Base-by-base conservation (phyloP, 2,797 vertebrate genomes). In the Australoheros facetus region DNA sequence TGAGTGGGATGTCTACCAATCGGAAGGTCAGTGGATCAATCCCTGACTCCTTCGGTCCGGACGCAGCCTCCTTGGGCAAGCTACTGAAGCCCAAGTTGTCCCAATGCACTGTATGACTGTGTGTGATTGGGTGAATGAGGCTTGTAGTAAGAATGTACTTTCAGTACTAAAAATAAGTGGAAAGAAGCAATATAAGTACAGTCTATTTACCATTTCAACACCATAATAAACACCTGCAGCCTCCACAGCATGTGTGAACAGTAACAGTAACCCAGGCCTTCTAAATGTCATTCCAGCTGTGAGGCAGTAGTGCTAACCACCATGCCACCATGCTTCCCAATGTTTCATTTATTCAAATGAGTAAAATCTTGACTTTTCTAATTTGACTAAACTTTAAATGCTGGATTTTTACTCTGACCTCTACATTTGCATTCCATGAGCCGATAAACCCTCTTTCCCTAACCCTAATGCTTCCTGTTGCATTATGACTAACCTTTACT, bases 401-500 rank as follows among this genome's bases (percentile, higher is more conserved):
- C 16, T 73, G 34, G 12, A 37, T 34, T 77, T 19, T 51, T 17
- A 42, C 32, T 14, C 53, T 21, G 10, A 16, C 51, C n/a, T 73
- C 37, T 54, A 7, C 5, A 66, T 77, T 80, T 16, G 6, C 39
- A 56, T 71, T 66, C 75, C 76, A 77, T 51, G 54, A 60, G 58
- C 62, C 75, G n/a, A 70, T 79, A 77, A 78, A 81, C 83, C 34
- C 79, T 62, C 77, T 56, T 55, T 80, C 54, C 77, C 75, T 75
- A 48, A 79, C 73, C 53, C 62, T 13, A 30, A 42, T 55, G 71
- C 75, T 80, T 69, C 78, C 77, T 70, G 72, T 78, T 87, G 73
- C 87, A 86, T 80, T 57, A 45, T 81, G 83, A 87, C 90, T 93
- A 91, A 92, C 92, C 88, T 93, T 94, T 93, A 91, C 92, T 84